phyloP scores from a whole-genome alignment of 2,888 invertebrate species.

The Hartigia nigra region DNA sequence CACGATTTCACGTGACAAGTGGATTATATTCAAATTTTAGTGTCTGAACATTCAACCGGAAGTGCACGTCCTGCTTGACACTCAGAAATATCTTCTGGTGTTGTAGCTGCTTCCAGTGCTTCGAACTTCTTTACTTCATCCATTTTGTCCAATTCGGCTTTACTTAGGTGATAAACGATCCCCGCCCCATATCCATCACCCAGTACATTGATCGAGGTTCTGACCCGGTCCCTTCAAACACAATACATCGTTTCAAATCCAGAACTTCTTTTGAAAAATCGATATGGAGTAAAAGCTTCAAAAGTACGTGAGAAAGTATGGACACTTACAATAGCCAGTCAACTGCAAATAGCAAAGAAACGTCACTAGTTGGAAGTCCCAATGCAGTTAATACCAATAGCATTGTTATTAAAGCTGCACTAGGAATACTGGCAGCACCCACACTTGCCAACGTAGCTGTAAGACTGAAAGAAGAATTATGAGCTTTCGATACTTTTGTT shows the following conservation, averaged over 20 bases:
- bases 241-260: slow-evolving; percentile 9
- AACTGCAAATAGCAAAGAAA: slow-evolving; percentile 74
- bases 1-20: neutral
- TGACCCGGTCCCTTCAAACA: slow-evolving; percentile 68
- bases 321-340: slow-evolving; percentile 74
- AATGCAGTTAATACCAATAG: slow-evolving; percentile 74
- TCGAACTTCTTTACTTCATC: slow-evolving; percentile 53
- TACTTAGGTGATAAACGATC: slow-evolving; percentile 76
- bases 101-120: slow-evolving; percentile 43
- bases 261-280: neutral
- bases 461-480: slow-evolving; percentile 58
- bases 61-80: neutral
- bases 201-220: slow-evolving; percentile 77
- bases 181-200: slow-evolving; percentile 82
- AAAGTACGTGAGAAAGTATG: neutral
- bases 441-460: slow-evolving; percentile 76
- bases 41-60: neutral
- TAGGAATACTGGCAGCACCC: slow-evolving; percentile 75
- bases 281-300: neutral
- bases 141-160: slow-evolving; percentile 68
- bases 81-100: slow-evolving; percentile 29
- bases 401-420: slow-evolving; percentile 76
- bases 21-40: neutral
- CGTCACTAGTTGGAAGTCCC: slow-evolving; percentile 73
- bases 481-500: neutral